These are phyloP conservation scores for Catocala nupta DNA, from an alignment of 2,888 invertebrate species.

Conservation along the genomic window DNA sequence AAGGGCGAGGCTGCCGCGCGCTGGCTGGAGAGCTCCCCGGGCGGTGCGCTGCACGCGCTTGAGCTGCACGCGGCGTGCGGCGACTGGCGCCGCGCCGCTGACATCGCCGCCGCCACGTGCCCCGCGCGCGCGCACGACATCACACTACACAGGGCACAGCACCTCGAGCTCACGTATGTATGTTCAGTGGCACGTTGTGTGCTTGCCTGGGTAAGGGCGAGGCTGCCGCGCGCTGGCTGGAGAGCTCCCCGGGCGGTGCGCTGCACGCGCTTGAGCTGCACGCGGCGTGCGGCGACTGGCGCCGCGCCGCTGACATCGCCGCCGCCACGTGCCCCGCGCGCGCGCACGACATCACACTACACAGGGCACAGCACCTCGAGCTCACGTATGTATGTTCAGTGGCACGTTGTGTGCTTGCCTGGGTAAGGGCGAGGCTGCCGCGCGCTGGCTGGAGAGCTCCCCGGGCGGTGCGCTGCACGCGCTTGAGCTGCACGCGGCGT, in stretches of 20 bases:
- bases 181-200: no score
- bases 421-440: constrained; percentile 70
- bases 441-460: constrained; percentile 71
- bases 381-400: constrained; percentile 93
- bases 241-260: constrained; percentile 53
- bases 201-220: constrained; percentile 72
- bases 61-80: constrained; percentile 92
- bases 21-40: constrained; percentile 65
- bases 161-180: constrained; percentile 96
- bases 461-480: constrained; percentile 57
- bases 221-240: constrained; percentile 77
- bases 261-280: constrained; percentile 76
- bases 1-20: constrained; percentile 73
- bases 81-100: constrained; percentile 96
- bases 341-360: constrained; percentile 95
- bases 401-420: constrained; percentile 79
- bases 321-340: constrained; percentile 93
- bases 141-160: constrained; percentile 96
- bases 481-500: constrained; percentile 89
- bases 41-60: constrained; percentile 63
- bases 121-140: constrained; percentile 95
- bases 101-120: constrained; percentile 93
- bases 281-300: constrained; percentile 97
- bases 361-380: constrained; percentile 98
- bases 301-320: constrained; percentile 93